phyloP scores from a whole-genome alignment of 2,113 vertebrate species.

The Baryphthengus martii region DNA sequence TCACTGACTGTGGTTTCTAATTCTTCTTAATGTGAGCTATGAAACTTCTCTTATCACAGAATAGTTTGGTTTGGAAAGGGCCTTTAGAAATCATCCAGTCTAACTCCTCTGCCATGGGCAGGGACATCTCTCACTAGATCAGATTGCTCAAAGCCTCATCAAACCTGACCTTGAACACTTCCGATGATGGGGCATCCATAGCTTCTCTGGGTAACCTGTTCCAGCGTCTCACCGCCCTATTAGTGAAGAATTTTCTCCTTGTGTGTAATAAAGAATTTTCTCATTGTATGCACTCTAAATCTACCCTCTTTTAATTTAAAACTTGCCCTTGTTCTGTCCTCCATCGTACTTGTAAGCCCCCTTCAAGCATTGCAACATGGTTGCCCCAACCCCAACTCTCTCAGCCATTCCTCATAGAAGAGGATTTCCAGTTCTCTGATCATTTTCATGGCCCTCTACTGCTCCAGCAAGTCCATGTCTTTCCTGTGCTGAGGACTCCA shows the following conservation, averaged over 20 bases:
- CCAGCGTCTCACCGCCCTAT: not conserved
- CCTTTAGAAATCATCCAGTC: not conserved
- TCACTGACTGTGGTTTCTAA: not conserved
- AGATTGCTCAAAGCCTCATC: not conserved
- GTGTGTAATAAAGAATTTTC: not conserved
- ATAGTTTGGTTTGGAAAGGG: not conserved
- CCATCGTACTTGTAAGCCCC: not conserved
- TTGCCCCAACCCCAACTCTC: not conserved
- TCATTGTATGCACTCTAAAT: not conserved
- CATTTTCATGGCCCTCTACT: fast-evolving
- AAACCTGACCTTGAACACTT: not conserved
- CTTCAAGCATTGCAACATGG: not conserved
- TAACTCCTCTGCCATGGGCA: not conserved
- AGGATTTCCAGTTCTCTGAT: not conserved
- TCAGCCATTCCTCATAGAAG: not conserved
- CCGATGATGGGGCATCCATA: not conserved
- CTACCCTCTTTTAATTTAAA: not conserved
- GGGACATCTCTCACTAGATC: not conserved
- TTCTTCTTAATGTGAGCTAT: not conserved
- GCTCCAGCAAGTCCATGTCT: not conserved
- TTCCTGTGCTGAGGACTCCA: too few species aligned
- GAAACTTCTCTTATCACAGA: not conserved
- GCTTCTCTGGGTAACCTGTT: not conserved
- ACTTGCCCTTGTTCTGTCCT: not conserved
- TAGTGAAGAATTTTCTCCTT: not conserved